phyloP scores from a whole-genome alignment of 2,113 vertebrate species.

The Corydoras maculifer region DNA sequence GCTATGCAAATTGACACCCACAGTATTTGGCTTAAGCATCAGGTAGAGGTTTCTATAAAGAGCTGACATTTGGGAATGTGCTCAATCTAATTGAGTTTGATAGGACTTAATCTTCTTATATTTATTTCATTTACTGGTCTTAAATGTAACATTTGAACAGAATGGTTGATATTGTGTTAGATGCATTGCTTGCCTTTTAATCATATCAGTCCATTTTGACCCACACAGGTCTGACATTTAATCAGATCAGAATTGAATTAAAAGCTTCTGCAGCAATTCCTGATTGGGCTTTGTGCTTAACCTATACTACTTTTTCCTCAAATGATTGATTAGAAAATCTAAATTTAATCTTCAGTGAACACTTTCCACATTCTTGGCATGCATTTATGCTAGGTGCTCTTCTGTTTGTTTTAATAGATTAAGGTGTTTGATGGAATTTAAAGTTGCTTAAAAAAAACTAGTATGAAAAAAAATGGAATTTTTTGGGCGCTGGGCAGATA shows the following conservation, averaged over 20 bases:
- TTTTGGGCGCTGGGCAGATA: too few relatives aligned
- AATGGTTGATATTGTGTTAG: background rate
- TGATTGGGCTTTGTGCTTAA: constrained; percentile 8
- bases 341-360: constrained; percentile 4
- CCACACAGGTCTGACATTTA: constrained; percentile 4
- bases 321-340: constrained; percentile 22
- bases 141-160: constrained; percentile 1
- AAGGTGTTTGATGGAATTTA: background rate
- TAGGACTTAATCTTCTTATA: too few relatives aligned
- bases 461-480: too few relatives aligned
- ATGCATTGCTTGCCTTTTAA: background rate
- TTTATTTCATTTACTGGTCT: background rate
- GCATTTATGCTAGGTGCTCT: too few relatives aligned
- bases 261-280: constrained; percentile 15
- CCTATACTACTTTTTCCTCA: constrained; percentile 4
- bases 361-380: background rate
- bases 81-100: too few relatives aligned
- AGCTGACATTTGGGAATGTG: too few relatives aligned
- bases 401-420: background rate
- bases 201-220: constrained; percentile 8
- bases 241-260: constrained; percentile 21
- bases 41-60: too few relatives aligned
- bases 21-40: too few relatives aligned
- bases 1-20: too few relatives aligned
- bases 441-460: background rate